A percentile compares a stretch with the other conserved stretches of the same genome.
Conservation (phyloP, 2,113 vertebrate genomes). For the Hippocampus guttulatus region DNA sequence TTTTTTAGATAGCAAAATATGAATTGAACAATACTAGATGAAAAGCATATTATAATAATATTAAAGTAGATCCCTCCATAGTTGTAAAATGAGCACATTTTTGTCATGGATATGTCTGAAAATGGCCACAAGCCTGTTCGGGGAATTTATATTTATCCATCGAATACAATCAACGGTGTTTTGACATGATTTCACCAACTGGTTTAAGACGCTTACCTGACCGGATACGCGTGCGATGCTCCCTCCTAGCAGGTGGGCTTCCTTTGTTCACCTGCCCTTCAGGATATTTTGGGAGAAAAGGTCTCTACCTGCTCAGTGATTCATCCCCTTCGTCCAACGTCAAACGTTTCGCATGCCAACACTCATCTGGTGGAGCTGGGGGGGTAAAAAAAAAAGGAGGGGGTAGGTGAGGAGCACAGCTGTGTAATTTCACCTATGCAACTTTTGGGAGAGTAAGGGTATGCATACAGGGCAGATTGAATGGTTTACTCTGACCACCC, state of each 20-base stretch:
- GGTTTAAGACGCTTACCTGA: background rate
- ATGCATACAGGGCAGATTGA: background rate
- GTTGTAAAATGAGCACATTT: background rate
- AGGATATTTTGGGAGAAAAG: constrained; percentile 1
- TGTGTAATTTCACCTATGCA: background rate
- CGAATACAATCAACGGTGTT: background rate
- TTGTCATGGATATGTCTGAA: background rate
- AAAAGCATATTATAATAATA: too few relatives aligned
- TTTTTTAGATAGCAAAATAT: too few relatives aligned
- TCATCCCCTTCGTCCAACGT: background rate
- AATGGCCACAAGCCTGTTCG: background rate
- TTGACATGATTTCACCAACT: background rate
- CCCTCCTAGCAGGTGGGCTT: background rate
- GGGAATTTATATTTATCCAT: background rate
- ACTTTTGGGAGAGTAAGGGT: background rate
- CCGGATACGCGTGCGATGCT: too few relatives aligned
- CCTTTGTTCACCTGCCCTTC: background rate
- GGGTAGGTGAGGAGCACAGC: too few relatives aligned
- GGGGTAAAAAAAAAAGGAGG: background rate
- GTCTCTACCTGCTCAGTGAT: background rate
- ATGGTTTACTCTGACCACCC: background rate
- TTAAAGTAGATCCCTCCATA: too few relatives aligned
- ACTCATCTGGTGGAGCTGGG: background rate
- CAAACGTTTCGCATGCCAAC: background rate
- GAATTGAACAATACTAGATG: too few relatives aligned